Percentiles rank a stretch among this genome's conserved stretches.
Evolutionary conservation across 2,113 vertebrate species (phyloP).

Genomic region (Gymnorhina tibicen): DNA sequence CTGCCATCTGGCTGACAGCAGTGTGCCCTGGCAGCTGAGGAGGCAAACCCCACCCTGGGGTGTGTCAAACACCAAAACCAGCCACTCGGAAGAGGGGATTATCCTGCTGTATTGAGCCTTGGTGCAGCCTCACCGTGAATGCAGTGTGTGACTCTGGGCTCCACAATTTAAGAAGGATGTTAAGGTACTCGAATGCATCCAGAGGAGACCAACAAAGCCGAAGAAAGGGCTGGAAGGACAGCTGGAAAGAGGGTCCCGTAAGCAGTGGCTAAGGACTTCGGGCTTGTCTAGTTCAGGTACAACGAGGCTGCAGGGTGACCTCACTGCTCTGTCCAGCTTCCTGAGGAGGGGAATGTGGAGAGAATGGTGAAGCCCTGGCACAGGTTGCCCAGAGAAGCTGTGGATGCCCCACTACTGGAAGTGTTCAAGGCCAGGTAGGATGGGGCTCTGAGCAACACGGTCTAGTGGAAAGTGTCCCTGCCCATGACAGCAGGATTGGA

Average conservation of each 20-base stretch:
- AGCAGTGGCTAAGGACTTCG: neutral
- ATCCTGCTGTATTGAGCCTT: neutral
- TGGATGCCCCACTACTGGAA: neutral
- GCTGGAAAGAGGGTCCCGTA: neutral
- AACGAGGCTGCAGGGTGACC: neutral
- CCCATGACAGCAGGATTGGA: neutral
- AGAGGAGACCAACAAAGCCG: neutral
- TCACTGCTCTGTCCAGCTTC: neutral
- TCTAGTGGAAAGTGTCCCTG: neutral
- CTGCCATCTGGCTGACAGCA: neutral
- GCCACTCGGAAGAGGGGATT: neutral
- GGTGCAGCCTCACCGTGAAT: neutral
- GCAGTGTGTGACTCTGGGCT: neutral
- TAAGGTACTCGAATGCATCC: fast-evolving
- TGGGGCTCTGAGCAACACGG: neutral
- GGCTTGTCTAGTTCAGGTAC: neutral
- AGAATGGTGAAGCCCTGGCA: neutral
- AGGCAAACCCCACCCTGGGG: neutral
- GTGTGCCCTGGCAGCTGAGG: neutral
- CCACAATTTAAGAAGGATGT: neutral
- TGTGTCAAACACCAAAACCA: neutral
- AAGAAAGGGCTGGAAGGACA: neutral
- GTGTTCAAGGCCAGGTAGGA: neutral
- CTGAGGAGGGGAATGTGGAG: neutral
- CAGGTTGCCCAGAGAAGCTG: neutral